Percentiles rank a stretch among this genome's conserved stretches.
These are phyloP conservation scores for Penaeus monodon DNA, from an alignment of 2,888 invertebrate species.

Conservation along the genomic window DNA sequence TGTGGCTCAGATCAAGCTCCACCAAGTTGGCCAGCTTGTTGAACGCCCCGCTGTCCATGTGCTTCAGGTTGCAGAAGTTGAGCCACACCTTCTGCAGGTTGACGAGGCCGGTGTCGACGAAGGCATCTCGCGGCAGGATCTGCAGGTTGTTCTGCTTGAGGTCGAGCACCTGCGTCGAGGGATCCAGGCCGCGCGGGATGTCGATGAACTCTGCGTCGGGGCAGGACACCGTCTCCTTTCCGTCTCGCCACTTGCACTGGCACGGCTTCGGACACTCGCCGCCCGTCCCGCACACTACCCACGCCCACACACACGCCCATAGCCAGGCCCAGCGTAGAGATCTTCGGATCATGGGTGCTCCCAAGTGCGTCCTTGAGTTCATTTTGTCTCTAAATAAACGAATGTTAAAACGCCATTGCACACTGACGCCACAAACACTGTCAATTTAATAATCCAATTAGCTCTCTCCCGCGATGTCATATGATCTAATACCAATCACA, in stretches of 20 bases:
- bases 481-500: neutral
- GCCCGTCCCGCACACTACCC: constrained; percentile 27
- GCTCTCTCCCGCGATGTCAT: neutral
- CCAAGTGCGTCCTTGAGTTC: constrained; percentile 33
- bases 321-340: constrained; percentile 38
- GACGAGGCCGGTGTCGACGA: constrained; percentile 83
- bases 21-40: constrained; percentile 89
- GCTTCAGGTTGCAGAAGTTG: constrained; percentile 85
- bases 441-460: neutral
- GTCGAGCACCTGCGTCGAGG: constrained; percentile 91
- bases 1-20: constrained; percentile 88
- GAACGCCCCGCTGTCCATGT: constrained; percentile 87
- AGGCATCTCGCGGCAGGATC: constrained; percentile 85
- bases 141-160: constrained; percentile 89
- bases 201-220: constrained; percentile 84
- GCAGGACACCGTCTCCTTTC: constrained; percentile 91
- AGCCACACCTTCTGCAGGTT: constrained; percentile 90
- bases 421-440: neutral
- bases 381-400: constrained; percentile 8
- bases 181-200: constrained; percentile 87
- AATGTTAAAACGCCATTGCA: neutral
- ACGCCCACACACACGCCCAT: constrained; percentile 39
- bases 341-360: constrained; percentile 28
- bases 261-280: constrained; percentile 73
- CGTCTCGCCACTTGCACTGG: constrained; percentile 90